Evolutionary conservation across 2,113 vertebrate genomes (phyloP), one percentile per base, ranked within the genome.

Genomic region (Romanogobio albipinnatus): DNA sequence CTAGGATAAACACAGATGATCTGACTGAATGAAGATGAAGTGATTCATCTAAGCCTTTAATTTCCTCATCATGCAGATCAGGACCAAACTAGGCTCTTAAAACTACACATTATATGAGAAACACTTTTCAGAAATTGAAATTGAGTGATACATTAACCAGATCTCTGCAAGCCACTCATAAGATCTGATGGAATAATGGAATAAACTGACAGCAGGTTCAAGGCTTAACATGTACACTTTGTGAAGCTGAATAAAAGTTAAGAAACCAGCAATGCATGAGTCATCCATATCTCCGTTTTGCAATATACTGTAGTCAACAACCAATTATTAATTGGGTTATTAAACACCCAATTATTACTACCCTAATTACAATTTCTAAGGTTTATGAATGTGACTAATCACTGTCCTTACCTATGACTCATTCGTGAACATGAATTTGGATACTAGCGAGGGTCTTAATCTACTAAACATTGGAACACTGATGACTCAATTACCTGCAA

Each of bases 21-120:
- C 56, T 17, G 75, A 74, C 39, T 78, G 74, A 83, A 53, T 14
- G 19, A n/a, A 56, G 83, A 84, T 82, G 43, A 81, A 81, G 49
- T 82, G 81, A 84, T 86, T 88, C 64, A 84, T 86, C 61, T 59
- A 58, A 83, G 70, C 39, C 29, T 75, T 68, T 79, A 66, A 83
- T 84, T 81, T 84, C 2, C 81, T 61, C 11, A 74, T 86, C 83
- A 88, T 86, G 85, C 45, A 84, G 71, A 86, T 78, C 19, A 68
- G 22, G 45, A 49, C 51, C 9, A 24, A 58, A 78, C 17, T 43
- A 10, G 24, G 9, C 61, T 81, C 59, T 51, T 59, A 59, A 62
- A 79, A 15, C 33, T 19, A 9, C n/a, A 76, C n/a, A 14, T 61
- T 36, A 8, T 17, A 62, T 61, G 7, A 70, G 61, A 81, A 86